These are phyloP conservation scores for Saxicola maurus DNA, from an alignment of 2,797 vertebrate genomes.

Conservation along the genomic window DNA sequence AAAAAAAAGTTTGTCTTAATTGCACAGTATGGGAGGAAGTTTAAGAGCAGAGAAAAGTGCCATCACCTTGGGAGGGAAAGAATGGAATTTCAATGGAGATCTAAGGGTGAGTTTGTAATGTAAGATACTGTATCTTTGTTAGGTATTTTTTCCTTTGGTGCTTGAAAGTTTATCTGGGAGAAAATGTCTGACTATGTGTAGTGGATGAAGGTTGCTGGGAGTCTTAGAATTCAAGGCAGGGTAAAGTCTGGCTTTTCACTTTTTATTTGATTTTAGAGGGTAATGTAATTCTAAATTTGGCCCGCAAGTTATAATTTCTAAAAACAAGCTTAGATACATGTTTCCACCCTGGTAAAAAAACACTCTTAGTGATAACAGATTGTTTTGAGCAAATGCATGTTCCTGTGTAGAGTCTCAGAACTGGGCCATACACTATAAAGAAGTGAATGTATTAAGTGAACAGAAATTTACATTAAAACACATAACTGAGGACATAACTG, in stretches of 20 bases:
- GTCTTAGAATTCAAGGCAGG: neutral
- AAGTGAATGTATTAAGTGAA: neutral
- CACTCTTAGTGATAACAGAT: neutral
- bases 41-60: neutral
- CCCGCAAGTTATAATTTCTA: neutral
- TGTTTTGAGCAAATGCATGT: neutral
- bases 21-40: neutral
- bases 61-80: neutral
- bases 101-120: neutral
- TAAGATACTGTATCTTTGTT: neutral
- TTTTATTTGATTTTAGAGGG: neutral
- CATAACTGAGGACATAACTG: neutral
- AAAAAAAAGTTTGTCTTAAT: neutral
- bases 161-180: neutral
- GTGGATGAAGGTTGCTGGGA: neutral
- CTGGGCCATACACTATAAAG: neutral
- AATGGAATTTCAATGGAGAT: slow-evolving; percentile 13
- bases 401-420: neutral
- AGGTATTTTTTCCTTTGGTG: neutral
- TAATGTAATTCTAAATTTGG: neutral
- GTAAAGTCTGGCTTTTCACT: neutral
- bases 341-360: neutral
- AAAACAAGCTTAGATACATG: neutral
- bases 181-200: neutral
- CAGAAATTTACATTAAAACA: neutral